Base-by-base conservation (phyloP, 2,113 vertebrate species). In the Typhlomys cinereus region DNA sequence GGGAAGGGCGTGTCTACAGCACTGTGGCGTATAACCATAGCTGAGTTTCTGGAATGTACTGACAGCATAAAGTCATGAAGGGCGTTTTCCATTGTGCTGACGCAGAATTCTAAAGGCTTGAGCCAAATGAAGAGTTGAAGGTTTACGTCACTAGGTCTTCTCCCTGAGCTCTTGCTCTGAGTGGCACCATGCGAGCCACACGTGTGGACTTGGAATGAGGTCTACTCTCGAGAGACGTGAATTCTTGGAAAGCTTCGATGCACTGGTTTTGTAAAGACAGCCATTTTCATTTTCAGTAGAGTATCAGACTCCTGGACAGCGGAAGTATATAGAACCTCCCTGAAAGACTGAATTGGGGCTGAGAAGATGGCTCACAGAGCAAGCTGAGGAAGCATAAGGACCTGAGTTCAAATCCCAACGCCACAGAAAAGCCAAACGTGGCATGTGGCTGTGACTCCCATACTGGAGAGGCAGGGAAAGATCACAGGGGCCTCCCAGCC, bases 41-140 rank as follows among this genome's bases (percentile, higher is more conserved):
- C 8, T 89, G 67, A 71, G 61, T 66, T 90, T 80, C 71, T 90
- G 48, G 88, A 92, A 61, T 85, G 21, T 21, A 93, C 83, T 85
- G 31, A 54, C 10, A 85, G 1, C 5, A 36, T 81, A 78, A 62
- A 48, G 15, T 13, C 31, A 46, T 80, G 75, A 74, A 78, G 36
- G 6, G 44, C n/a, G 74, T 82, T 91, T 88, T 78, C n/a, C 23
- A 46, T 76, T 48, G 4, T 62, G 73, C 34, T 54, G 20, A 78
- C 18, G 31, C 36, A 78, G 48, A 83, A 69, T 75, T 91, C 66
- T 59, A 84, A 88, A 85, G 8, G 36, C 36, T 82, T 88, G 3
- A 82, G 46, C 27, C 59, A 78, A 92, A 48, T 74, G 25, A 78
- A 85, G 95, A 44, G 90, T 81, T 69, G 23, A 7, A 87, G 21